Conservation (phyloP, 2,888 invertebrate species). For the Hipparchia semele region DNA sequence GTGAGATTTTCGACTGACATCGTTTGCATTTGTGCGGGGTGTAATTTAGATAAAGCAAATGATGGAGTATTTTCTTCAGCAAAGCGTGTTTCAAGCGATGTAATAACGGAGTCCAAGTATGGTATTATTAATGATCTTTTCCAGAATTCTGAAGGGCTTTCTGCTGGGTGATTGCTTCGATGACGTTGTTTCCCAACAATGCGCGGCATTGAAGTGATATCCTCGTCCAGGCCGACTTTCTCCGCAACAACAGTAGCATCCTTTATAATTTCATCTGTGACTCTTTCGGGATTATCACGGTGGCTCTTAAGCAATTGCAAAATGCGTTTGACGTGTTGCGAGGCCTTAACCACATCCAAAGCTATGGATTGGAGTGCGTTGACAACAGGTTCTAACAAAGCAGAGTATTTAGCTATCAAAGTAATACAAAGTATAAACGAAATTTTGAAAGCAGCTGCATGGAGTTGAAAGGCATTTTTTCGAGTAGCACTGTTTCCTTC, state of each 20-base stretch:
- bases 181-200: constrained; percentile 44
- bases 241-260: constrained; percentile 43
- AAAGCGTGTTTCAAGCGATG: neutral
- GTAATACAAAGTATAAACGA: neutral
- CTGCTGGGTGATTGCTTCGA: constrained; percentile 47
- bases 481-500: constrained; percentile 16
- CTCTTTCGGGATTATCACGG: neutral
- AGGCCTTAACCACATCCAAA: neutral
- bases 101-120: constrained; percentile 44
- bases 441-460: constrained; percentile 31
- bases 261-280: neutral
- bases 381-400: neutral
- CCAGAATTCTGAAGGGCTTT: constrained; percentile 43
- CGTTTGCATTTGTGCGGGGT: too few relatives aligned
- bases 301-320: neutral
- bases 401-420: neutral
- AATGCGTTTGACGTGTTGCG: neutral
- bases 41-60: too few relatives aligned
- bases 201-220: constrained; percentile 34
- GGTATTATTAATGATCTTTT: constrained; percentile 47
- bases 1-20: too few relatives aligned
- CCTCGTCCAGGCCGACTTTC: constrained; percentile 41
- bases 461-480: constrained; percentile 46
- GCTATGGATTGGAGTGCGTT: constrained; percentile 14
- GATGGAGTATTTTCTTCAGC: too few relatives aligned